Percentiles rank a stretch among this genome's conserved stretches.
Evolutionary conservation across 2,888 invertebrate genomes (phyloP).

Genomic region (Pheosia gnoma): DNA sequence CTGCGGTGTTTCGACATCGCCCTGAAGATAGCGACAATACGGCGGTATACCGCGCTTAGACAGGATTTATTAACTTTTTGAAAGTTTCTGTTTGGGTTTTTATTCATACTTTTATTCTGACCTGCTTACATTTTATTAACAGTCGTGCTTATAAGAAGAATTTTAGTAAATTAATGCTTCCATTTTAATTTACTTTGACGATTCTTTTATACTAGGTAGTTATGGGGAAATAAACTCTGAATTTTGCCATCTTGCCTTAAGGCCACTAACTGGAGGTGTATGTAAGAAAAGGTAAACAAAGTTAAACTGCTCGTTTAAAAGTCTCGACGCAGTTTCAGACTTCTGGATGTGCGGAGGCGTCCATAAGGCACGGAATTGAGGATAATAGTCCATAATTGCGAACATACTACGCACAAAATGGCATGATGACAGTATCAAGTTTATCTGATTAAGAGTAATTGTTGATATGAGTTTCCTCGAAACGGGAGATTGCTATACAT

Average conservation of each 20-base stretch:
- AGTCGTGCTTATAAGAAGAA: too few relatives aligned
- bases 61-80: neutral
- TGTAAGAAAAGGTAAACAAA: neutral
- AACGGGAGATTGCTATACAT: neutral
- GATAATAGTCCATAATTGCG: slow-evolving; percentile 4
- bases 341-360: neutral
- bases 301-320: neutral
- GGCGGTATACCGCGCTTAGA: slow-evolving; percentile 41
- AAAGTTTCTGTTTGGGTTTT: neutral
- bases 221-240: too few relatives aligned
- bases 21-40: slow-evolving; percentile 48
- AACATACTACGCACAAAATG: neutral
- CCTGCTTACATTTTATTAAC: too few relatives aligned
- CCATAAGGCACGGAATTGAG: neutral
- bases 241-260: neutral
- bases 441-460: slow-evolving; percentile 3
- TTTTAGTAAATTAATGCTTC: too few relatives aligned
- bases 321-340: neutral
- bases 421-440: neutral
- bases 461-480: neutral
- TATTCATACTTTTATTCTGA: neutral
- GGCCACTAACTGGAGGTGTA: neutral
- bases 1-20: slow-evolving; percentile 55
- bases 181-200: too few relatives aligned
- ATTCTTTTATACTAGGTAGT: too few relatives aligned